phyloP scores from a whole-genome alignment of 1,140 invertebrate species.

The Neodiprion lecontei region DNA sequence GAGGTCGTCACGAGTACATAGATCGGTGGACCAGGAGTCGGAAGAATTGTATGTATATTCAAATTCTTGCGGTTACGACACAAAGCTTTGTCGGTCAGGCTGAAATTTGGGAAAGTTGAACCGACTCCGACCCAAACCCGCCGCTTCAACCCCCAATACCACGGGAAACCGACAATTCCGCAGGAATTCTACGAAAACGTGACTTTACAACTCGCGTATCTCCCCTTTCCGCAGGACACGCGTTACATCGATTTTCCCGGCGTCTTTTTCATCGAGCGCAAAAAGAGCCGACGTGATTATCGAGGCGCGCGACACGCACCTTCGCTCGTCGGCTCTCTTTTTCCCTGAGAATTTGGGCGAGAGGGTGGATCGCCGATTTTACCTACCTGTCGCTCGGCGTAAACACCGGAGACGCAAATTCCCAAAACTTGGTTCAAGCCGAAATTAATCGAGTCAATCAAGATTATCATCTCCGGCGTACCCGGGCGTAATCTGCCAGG shows the following conservation, averaged over 20 bases:
- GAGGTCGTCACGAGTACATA: too few species aligned
- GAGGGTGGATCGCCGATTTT: not conserved
- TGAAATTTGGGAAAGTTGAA: not conserved
- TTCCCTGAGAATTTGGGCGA: not conserved
- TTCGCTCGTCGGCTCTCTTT: not conserved
- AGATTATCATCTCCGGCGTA: constrained; percentile 1
- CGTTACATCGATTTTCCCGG: too few species aligned
- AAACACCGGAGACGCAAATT: not conserved
- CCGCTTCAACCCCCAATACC: not conserved
- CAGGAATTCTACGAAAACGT: not conserved
- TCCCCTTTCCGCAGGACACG: not conserved
- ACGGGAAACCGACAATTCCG: not conserved
- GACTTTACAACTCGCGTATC: not conserved
- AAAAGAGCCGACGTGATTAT: too few species aligned
- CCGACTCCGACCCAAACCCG: not conserved
- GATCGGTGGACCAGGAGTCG: too few species aligned
- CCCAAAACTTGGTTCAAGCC: constrained; percentile 3
- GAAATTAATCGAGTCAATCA: constrained; percentile 1
- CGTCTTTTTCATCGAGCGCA: too few species aligned
- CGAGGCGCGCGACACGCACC: not conserved
- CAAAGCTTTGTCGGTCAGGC: not conserved
- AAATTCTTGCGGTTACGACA: not conserved
- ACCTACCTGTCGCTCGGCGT: not conserved
- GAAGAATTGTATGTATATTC: not conserved
- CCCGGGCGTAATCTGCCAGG: not conserved